Evolutionary conservation across 2,888 invertebrate genomes (phyloP).

Genomic region (Melinopterus prodromus): DNA sequence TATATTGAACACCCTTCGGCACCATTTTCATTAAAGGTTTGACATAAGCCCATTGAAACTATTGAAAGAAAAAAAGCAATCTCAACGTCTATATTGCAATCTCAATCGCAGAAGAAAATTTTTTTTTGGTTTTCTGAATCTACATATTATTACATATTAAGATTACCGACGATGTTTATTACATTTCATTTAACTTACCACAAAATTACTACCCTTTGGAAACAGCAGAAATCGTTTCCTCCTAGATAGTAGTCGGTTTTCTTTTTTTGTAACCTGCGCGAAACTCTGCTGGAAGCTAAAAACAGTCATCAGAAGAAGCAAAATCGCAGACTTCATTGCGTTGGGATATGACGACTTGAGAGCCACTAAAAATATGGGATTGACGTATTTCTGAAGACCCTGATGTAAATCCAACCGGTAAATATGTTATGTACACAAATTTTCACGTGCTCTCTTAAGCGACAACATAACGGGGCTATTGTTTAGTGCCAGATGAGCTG

Average conservation of each 20-base stretch:
- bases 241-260: conserved; percentile 30
- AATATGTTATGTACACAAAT: too few relatives aligned
- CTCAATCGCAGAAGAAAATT: too few relatives aligned
- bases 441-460: too few relatives aligned
- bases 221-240: conserved; percentile 40
- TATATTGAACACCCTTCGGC: background rate
- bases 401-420: too few relatives aligned
- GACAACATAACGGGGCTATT: too few relatives aligned
- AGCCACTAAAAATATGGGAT: background rate
- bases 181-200: conserved; percentile 32
- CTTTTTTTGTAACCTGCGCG: conserved; percentile 25
- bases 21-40: background rate
- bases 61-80: background rate
- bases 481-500: too few relatives aligned
- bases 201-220: conserved; percentile 38
- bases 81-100: too few relatives aligned
- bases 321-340: background rate
- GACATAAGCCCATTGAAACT: background rate
- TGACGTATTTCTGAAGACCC: too few relatives aligned
- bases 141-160: too few relatives aligned
- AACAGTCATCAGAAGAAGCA: conserved; percentile 5
- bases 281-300: background rate
- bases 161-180: background rate
- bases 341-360: background rate
- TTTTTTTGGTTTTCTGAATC: too few relatives aligned